phyloP scores from a whole-genome alignment of 1,140 invertebrate genomes.

The Bradysia coprophila region DNA sequence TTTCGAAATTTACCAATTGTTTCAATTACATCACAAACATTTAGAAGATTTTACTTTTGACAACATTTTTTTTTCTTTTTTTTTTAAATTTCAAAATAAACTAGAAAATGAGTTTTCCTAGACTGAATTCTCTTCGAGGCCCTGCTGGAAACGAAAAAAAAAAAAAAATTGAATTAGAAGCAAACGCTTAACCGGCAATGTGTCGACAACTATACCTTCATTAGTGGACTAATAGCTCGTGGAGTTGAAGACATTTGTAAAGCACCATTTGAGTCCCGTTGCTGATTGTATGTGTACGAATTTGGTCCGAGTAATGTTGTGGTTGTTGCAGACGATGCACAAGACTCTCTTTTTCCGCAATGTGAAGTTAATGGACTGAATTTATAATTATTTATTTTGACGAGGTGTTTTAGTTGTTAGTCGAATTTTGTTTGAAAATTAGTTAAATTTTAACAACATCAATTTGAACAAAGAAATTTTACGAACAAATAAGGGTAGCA shows the following conservation, averaged over 20 bases:
- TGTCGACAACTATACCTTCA: too few species aligned
- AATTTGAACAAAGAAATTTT: not conserved
- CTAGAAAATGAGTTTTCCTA: too few species aligned
- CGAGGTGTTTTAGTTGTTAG: not conserved
- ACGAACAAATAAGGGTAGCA: not conserved
- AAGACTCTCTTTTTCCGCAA: slow-evolving; percentile 20
- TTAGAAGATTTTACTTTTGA: too few species aligned
- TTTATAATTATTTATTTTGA: not conserved
- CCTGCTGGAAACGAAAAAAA: too few species aligned
- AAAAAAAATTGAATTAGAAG: too few species aligned
- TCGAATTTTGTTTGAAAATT: not conserved
- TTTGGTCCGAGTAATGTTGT: slow-evolving; percentile 20
- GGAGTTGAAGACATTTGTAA: slow-evolving; percentile 14
- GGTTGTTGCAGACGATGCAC: slow-evolving; percentile 21
- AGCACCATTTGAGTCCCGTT: slow-evolving; percentile 20
- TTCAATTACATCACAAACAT: too few species aligned
- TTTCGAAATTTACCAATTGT: too few species aligned
- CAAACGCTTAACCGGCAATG: too few species aligned
- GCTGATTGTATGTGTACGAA: slow-evolving; percentile 4
- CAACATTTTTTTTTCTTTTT: too few species aligned
- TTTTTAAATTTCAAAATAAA: too few species aligned
- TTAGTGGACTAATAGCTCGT: slow-evolving; percentile 19
- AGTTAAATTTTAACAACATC: not conserved
- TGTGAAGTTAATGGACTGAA: slow-evolving; percentile 19
- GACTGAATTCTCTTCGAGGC: too few species aligned